Base-by-base conservation (phyloP, 2,113 vertebrate genomes). In the Taurulus bubalis region DNA sequence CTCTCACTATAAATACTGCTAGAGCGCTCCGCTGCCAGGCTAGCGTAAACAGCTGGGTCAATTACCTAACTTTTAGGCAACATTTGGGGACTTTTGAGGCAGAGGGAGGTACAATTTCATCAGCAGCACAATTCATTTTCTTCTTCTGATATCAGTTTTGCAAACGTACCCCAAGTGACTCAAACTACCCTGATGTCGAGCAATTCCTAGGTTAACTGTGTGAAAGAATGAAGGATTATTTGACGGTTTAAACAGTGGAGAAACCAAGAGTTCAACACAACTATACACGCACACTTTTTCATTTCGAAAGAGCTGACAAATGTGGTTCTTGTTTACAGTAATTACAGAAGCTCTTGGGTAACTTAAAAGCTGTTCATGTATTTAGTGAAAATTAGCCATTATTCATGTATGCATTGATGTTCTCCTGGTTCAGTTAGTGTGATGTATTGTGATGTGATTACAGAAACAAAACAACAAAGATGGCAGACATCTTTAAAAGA, bases 1-100 rank as follows among this genome's bases (percentile, higher is more conserved):
- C 90, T 90, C 87, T 88, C 84, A 78, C 87, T 93, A 93, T 92
- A 94, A 94, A 94, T 94, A 94, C 86, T 78, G 60, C 16, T 36
- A 59, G 71, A 83, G 79, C 75, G 79, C 56, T 74, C 77, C 40
- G 75, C 87, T 82, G 91, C 90, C 79, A 78, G 74, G 80, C 73
- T 38, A 79, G 71, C 38, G 60, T 73, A 82, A 87, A 90, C 82
- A 86, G 80, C 74, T 80, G 77, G 82, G 89, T 89, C 58, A 75
- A 92, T 92, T 90, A 85, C 73, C 89, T 75, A 58, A 88, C 82
- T 84, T 83, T 81, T 70, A 66, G 71, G 62, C 53, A 74, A 83
- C 32, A 86, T 69, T 63, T 74, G 60, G 62, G 75, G 81, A 91
- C 71, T 74, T 82, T 56, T 42, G 26, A 79, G 66, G 75, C 63